These are phyloP conservation scores for Zaprionus lachaisei DNA, from an alignment of 1,140 invertebrate genomes.

Conservation along the genomic window DNA sequence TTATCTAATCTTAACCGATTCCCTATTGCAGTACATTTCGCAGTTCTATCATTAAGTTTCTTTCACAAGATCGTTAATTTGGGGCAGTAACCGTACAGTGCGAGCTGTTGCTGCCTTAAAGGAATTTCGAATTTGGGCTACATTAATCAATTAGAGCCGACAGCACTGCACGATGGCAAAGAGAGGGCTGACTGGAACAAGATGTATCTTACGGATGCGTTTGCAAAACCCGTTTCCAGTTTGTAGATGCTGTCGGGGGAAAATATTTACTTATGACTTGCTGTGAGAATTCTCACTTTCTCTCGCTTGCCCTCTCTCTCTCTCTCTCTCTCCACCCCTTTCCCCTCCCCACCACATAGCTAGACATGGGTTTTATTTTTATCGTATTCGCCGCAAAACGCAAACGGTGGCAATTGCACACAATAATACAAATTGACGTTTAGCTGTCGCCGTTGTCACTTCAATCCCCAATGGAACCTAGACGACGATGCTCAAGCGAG, in stretches of 20 bases:
- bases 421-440: conserved; percentile 77
- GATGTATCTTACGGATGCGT: conserved; percentile 55
- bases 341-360: not conserved
- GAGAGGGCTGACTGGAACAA: not conserved
- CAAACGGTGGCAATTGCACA: conserved; percentile 58
- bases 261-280: conserved; percentile 69
- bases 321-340: not conserved
- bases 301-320: conserved; percentile 1
- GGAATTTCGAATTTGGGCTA: conserved; percentile 8
- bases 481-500: conserved; percentile 22
- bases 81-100: not conserved
- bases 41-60: not conserved
- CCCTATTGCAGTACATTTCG: too few relatives aligned
- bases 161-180: conserved; percentile 14
- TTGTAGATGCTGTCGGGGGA: not conserved
- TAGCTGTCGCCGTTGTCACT: conserved; percentile 64
- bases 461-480: conserved; percentile 42
- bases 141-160: conserved; percentile 61
- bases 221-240: conserved; percentile 53
- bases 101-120: not conserved
- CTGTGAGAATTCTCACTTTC: conserved; percentile 13
- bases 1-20: too few relatives aligned
- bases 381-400: conserved; percentile 43
- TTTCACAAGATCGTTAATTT: not conserved
- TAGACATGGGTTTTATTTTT: conserved; percentile 52